Conservation (phyloP, 1,140 invertebrate genomes). For the Euwallacea similis region DNA sequence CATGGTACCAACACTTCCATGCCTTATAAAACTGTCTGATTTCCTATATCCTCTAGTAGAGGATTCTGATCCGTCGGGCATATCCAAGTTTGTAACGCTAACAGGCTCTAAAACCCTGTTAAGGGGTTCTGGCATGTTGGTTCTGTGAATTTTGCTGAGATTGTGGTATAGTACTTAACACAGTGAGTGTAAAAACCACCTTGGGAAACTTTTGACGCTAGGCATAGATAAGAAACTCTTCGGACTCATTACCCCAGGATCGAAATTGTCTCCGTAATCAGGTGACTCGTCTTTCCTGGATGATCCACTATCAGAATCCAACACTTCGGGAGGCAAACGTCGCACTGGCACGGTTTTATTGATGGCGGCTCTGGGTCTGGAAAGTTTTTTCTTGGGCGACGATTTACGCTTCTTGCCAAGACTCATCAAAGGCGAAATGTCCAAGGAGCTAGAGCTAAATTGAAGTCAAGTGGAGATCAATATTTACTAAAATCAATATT, state of each 20-base stretch:
- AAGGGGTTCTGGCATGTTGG: conserved; percentile 70
- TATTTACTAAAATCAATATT: neutral
- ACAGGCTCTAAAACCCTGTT: conserved; percentile 76
- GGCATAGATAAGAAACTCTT: conserved; percentile 80
- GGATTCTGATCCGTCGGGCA: conserved; percentile 56
- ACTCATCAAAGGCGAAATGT: conserved; percentile 51
- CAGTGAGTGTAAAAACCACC: conserved; percentile 46
- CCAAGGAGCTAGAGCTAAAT: conserved; percentile 46
- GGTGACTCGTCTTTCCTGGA: conserved; percentile 45
- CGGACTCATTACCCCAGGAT: conserved; percentile 58
- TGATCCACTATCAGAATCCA: conserved; percentile 47
- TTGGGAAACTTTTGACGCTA: conserved; percentile 75
- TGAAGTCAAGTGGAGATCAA: neutral
- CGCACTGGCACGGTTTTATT: conserved; percentile 50
- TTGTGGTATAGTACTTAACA: conserved; percentile 5
- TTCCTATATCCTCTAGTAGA: conserved; percentile 39
- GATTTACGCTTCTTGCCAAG: conserved; percentile 41
- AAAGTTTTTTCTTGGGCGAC: conserved; percentile 42
- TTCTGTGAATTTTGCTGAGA: conserved; percentile 53
- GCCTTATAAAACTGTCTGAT: conserved; percentile 50
- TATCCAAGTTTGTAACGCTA: conserved; percentile 66
- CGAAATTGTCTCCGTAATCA: conserved; percentile 45
- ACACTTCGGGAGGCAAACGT: conserved; percentile 40
- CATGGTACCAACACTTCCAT: conserved; percentile 60
- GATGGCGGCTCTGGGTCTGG: conserved; percentile 47